Conservation (phyloP, 2,113 vertebrate species). For the Rhinolophus ferrumequinum region DNA sequence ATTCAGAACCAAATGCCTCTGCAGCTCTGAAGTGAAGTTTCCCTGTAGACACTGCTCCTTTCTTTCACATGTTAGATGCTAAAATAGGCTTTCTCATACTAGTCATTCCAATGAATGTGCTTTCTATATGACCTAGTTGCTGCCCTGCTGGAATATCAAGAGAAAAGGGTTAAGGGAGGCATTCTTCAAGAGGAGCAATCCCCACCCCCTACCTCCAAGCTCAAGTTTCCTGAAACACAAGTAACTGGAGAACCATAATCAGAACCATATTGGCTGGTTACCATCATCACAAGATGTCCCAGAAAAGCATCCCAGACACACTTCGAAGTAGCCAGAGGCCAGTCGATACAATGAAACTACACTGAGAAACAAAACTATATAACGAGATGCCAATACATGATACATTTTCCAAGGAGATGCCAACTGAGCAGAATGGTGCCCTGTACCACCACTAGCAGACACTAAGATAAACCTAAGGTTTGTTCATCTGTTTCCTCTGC, state of each 20-base stretch:
- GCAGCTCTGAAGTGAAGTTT: not conserved
- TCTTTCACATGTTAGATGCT: not conserved
- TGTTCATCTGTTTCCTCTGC: not conserved
- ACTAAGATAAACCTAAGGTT: not conserved
- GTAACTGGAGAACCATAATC: slow-evolving; percentile 16
- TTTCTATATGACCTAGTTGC: not conserved
- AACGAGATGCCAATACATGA: not conserved
- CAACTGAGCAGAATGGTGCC: not conserved
- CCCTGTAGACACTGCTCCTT: not conserved
- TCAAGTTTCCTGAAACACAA: slow-evolving; percentile 25
- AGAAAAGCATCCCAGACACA: not conserved
- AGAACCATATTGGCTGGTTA: not conserved
- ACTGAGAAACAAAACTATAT: not conserved
- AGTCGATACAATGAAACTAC: not conserved
- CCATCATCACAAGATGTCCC: not conserved
- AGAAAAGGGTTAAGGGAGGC: not conserved
- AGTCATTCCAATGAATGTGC: not conserved
- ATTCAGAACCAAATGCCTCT: not conserved
- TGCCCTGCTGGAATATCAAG: not conserved
- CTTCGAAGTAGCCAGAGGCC: not conserved
- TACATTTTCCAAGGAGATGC: not conserved
- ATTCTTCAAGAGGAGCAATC: not conserved
- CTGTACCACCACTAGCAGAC: not conserved
- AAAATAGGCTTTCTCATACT: not conserved
- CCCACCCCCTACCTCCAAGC: not conserved